Percentiles rank a stretch among this genome's conserved stretches.
phyloP scores from a whole-genome alignment of 2,113 vertebrate species.

The Kobus ellipsiprymnus region DNA sequence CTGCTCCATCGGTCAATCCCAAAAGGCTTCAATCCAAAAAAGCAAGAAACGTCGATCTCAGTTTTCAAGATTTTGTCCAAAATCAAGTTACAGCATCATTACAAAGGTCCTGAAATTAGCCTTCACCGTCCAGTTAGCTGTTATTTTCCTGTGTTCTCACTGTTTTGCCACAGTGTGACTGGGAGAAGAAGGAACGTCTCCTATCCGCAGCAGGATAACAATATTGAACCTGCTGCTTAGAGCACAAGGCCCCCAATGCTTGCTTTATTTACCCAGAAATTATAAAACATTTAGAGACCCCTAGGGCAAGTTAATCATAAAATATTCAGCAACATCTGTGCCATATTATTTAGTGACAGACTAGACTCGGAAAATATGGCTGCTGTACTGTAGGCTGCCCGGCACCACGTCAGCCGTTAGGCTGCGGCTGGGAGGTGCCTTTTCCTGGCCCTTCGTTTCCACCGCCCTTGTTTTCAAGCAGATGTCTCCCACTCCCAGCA shows the following conservation, averaged over 20 bases:
- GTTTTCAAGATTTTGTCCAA: not conserved
- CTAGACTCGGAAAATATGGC: conserved; percentile 35
- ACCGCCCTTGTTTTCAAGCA: not conserved
- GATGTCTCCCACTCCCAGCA: not conserved
- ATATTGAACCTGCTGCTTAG: conserved; percentile 8
- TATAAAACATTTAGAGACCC: conserved; percentile 67
- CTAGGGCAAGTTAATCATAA: conserved; percentile 60
- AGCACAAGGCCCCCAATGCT: not conserved
- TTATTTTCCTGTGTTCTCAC: not conserved
- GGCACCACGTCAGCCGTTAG: not conserved
- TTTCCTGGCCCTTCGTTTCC: not conserved
- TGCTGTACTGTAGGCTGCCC: not conserved
- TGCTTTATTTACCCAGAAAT: conserved; percentile 61
- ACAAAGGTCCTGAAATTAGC: not conserved
- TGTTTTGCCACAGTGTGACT: not conserved
- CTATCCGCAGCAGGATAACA: not conserved
- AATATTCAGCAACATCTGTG: conserved; percentile 71
- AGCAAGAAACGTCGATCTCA: not conserved
- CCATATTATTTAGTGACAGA: conserved; percentile 58
- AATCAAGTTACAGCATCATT: not conserved
- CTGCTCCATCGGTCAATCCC: not conserved
- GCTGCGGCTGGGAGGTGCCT: not conserved
- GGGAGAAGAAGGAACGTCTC: not conserved
- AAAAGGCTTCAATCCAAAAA: not conserved
- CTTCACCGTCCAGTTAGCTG: not conserved